These are phyloP conservation scores for Phalacrocorax brasilianus DNA, from an alignment of 2,113 vertebrate genomes.

Conservation along the genomic window DNA sequence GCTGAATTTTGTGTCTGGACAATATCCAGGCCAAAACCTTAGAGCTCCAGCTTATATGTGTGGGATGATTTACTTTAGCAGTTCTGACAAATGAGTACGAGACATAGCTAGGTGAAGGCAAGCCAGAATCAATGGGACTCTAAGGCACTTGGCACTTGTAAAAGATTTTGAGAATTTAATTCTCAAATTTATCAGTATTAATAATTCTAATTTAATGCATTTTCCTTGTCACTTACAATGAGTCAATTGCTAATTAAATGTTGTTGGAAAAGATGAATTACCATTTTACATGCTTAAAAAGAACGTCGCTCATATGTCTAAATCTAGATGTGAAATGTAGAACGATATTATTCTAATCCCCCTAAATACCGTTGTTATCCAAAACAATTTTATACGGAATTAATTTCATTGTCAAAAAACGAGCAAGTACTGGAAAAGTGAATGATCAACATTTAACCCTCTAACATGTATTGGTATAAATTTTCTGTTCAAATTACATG, in stretches of 20 bases:
- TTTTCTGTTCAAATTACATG: background rate
- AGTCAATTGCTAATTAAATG: conserved; percentile 28
- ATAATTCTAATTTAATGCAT: conserved; percentile 43
- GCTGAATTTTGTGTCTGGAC: background rate
- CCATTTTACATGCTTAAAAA: conserved; percentile 31
- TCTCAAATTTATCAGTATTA: conserved; percentile 44
- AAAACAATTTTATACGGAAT: background rate
- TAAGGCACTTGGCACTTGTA: background rate
- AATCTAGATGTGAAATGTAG: background rate
- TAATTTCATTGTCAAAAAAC: conserved; percentile 17
- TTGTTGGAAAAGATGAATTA: conserved; percentile 37
- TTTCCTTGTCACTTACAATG: conserved; percentile 25
- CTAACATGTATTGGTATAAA: background rate
- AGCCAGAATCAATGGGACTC: background rate
- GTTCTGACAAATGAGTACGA: background rate
- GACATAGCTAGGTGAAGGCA: background rate
- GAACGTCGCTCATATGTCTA: background rate
- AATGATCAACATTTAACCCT: background rate
- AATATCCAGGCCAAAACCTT: background rate
- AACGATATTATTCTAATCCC: background rate
- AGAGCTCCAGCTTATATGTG: background rate
- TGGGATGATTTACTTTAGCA: background rate
- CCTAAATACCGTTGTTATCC: background rate
- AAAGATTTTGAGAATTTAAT: conserved; percentile 9
- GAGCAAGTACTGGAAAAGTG: background rate